These are phyloP conservation scores for Drosophila murphyi DNA, from an alignment of 1,140 invertebrate genomes.

Conservation along the genomic window DNA sequence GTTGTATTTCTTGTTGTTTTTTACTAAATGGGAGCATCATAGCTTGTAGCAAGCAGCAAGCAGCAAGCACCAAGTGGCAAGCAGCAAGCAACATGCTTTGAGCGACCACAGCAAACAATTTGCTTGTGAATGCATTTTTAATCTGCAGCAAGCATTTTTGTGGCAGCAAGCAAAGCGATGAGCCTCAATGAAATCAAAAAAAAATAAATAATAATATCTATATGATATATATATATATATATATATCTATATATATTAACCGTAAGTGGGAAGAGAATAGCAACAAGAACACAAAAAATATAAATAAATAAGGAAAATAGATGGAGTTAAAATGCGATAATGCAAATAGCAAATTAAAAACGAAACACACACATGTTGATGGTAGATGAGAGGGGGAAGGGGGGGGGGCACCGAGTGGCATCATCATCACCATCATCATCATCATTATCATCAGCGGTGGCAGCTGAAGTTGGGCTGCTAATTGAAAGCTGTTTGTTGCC, in stretches of 20 bases:
- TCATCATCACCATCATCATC: too few species aligned
- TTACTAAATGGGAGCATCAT: background rate
- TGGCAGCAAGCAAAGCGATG: conserved; percentile 28
- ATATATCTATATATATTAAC: too few species aligned
- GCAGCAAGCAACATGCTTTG: background rate
- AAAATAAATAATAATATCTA: background rate
- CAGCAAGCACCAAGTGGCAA: too few species aligned
- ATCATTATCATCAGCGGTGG: background rate
- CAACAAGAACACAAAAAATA: conserved; percentile 31
- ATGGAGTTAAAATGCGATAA: conserved; percentile 59
- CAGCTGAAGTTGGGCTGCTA: conserved; percentile 45
- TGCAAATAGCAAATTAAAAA: conserved; percentile 78
- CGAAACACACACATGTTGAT: conserved; percentile 24
- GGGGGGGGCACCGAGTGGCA: background rate
- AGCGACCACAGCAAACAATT: conserved; percentile 31
- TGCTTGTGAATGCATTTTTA: conserved; percentile 67
- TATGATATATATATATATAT: background rate
- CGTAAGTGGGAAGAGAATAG: background rate
- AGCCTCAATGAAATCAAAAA: background rate
- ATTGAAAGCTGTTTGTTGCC: conserved; percentile 69
- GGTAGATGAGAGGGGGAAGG: background rate
- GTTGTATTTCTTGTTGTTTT: conserved; percentile 43
- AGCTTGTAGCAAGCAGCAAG: too few species aligned
- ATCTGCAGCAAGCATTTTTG: conserved; percentile 44
- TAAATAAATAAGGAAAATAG: conserved; percentile 15